phyloP scores from a whole-genome alignment of 2,888 invertebrate species.

The Lithophane socia region DNA sequence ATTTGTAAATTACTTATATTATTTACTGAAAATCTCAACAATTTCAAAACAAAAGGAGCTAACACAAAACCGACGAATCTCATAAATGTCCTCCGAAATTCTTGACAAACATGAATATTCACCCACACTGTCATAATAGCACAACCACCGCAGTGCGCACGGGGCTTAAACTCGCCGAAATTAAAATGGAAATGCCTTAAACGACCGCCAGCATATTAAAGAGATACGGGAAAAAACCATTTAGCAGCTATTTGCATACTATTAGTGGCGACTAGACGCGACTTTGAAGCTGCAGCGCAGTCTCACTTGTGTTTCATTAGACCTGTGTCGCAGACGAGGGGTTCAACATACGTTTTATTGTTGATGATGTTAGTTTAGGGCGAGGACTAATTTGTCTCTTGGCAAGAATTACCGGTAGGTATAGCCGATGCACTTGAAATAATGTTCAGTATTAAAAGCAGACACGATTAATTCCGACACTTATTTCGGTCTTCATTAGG shows the following conservation, averaged over 20 bases:
- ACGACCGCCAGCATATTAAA: slow-evolving; percentile 69
- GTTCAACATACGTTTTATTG: slow-evolving; percentile 22
- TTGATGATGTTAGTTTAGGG: slow-evolving; percentile 5
- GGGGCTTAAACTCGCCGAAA: slow-evolving; percentile 68
- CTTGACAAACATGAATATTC: slow-evolving; percentile 60
- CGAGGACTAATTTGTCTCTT: slow-evolving; percentile 2
- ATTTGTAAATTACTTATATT: background rate
- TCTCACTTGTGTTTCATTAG: slow-evolving; percentile 59
- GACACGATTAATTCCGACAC: background rate
- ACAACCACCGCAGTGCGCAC: slow-evolving; percentile 54
- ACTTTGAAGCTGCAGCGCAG: slow-evolving; percentile 52
- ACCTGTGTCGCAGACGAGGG: slow-evolving; percentile 2
- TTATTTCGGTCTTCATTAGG: background rate
- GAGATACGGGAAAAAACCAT: slow-evolving; percentile 69
- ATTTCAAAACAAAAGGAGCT: slow-evolving; percentile 27
- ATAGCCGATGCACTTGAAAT: background rate
- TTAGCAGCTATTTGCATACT: slow-evolving; percentile 72
- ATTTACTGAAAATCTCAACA: slow-evolving; percentile 25
- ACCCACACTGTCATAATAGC: slow-evolving; percentile 36
- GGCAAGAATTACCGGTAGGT: background rate
- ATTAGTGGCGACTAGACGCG: slow-evolving; percentile 66
- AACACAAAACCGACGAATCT: slow-evolving; percentile 20
- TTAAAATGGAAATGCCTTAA: slow-evolving; percentile 76
- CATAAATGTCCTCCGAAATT: slow-evolving; percentile 38
- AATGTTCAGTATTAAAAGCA: background rate